These are phyloP conservation scores for Zenarchopterus dispar DNA, from an alignment of 2,797 vertebrate genomes.

Conservation along the genomic window DNA sequence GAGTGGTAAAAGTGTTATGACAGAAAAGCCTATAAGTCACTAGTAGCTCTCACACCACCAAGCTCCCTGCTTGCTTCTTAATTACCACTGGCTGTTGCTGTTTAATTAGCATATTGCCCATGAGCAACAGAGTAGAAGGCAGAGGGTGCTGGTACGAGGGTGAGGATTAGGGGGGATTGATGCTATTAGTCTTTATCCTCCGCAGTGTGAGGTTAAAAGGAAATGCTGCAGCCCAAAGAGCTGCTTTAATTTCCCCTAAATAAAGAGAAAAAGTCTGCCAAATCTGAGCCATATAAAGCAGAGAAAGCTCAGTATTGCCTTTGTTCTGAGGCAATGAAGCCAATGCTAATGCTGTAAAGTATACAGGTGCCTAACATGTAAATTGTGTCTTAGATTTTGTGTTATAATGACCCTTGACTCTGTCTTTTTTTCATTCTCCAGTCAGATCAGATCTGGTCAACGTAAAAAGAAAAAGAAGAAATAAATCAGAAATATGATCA, in stretches of 20 bases:
- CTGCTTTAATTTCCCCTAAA: slow-evolving; percentile 26
- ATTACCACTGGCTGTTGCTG: slow-evolving; percentile 52
- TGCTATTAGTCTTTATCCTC: slow-evolving; percentile 62
- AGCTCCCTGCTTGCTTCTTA: slow-evolving; percentile 46
- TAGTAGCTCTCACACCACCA: slow-evolving; percentile 30
- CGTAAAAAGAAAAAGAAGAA: too few relatives aligned
- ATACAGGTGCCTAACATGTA: not conserved
- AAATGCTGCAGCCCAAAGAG: slow-evolving; percentile 10
- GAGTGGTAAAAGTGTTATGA: slow-evolving; percentile 3
- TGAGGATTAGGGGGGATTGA: slow-evolving; percentile 53
- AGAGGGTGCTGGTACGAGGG: slow-evolving; percentile 34
- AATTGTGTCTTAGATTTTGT: not conserved
- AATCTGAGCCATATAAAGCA: not conserved
- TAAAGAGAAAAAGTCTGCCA: slow-evolving; percentile 15
- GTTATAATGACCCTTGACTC: too few relatives aligned
- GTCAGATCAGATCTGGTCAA: not conserved
- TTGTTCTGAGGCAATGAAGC: not conserved
- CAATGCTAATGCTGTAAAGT: not conserved
- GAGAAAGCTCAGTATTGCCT: not conserved
- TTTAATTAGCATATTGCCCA: slow-evolving; percentile 52
- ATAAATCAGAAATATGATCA: too few relatives aligned
- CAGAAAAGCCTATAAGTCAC: slow-evolving; percentile 24
- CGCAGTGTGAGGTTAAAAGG: slow-evolving; percentile 34
- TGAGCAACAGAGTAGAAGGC: slow-evolving; percentile 29
- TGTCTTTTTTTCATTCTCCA: too few relatives aligned